Base-by-base conservation (phyloP, 2,888 invertebrate genomes). In the Leucophenga montana region DNA sequence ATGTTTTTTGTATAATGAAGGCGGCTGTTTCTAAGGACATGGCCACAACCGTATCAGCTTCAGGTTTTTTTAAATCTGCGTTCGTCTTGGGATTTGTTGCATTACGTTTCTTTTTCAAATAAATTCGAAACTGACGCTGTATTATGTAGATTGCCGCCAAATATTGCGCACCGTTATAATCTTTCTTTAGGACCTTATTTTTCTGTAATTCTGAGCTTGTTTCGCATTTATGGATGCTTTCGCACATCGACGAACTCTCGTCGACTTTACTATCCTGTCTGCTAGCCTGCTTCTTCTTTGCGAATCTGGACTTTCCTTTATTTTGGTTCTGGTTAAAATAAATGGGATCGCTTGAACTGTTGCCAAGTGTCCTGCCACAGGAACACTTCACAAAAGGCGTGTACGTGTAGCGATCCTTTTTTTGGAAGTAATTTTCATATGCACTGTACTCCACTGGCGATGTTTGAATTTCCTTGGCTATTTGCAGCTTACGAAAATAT, bases 1-100 rank as follows among this genome's bases (percentile, higher is more conserved):
- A 90, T 66, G 91, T 90, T 85, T 91, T 90, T 84, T 91, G 91
- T 79, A 91, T 91, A n/a, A 91, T 90, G 67, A 91, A 85, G 31
- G 80, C 82, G n/a, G 80, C 81, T 31, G 73, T 46, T 46, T n/a
- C 54, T 31, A 50, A 16, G 16, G 44, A 3, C 20, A 56, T 27
- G 56, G 6, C 9, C 20, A 6, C 48, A 6, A 3, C 22, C 4
- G 5, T 20, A 16, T 3, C 44, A 5, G 16, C 18, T 16, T 18
- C 46, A 39, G 18, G 3, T 33, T 27, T 16, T 14, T 44, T 13
- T 1, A 3, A 11, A 1, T 0, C 20, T 9, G n/a, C 53, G 18
- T 44, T 27, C 9, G 27, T 3, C 8, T 65, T 50, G 9, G 13
- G 8, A 5, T 39, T 65, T 62, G 50, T 61, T n/a, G 65, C 20